Evolutionary conservation across 2,113 vertebrate species (phyloP), one percentile per base, ranked within the genome.

Genomic region (Baryphthengus martii): DNA sequence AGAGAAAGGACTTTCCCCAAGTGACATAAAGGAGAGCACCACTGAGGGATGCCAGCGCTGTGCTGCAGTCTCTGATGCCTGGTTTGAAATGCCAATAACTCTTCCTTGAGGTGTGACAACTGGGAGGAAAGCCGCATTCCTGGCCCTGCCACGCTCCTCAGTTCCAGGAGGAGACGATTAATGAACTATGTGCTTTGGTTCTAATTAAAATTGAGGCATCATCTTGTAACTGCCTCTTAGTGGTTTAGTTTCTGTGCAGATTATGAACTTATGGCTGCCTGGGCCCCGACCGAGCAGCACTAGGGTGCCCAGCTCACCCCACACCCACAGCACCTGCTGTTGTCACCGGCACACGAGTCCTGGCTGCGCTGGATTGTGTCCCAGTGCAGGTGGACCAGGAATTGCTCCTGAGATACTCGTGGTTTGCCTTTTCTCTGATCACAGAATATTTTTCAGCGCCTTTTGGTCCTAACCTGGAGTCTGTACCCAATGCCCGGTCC

Each of bases 311-410:
- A 53, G 63, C 59, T 90, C 67, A 10, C 12, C 74, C 44, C 3
- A 5, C 40, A 5, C 26, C 44, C 58, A 6, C 35, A 19, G 73
- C 35, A 10, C 59, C 35, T 5, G 0, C 72, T 39, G 39, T 7
- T 20, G 6, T 29, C 35, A 0, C 50, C 8, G 31, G 39, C 55
- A 52, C 56, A 0, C 0, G 9, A 40, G 21, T 4, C 45, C 5
- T 3, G 9, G 55, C 56, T 31, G 17, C 59, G 72, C 52, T 52
- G 67, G 24, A 1, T 26, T 11, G 40, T 45, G n/a, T 58, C 82
- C 67, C 89, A 3, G 42, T 0, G 21, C 71, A 23, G 47, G 33
- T 13, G 1, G 53, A 42, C 37, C 2, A 9, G 77, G 85, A 79
- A 24, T 37, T 17, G 7, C 71, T 79, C 75, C 6, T 1, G 23